Percentiles rank a stretch among this genome's conserved stretches.
Conservation (phyloP, 2,888 invertebrate genomes). For the Molorchus minor region DNA sequence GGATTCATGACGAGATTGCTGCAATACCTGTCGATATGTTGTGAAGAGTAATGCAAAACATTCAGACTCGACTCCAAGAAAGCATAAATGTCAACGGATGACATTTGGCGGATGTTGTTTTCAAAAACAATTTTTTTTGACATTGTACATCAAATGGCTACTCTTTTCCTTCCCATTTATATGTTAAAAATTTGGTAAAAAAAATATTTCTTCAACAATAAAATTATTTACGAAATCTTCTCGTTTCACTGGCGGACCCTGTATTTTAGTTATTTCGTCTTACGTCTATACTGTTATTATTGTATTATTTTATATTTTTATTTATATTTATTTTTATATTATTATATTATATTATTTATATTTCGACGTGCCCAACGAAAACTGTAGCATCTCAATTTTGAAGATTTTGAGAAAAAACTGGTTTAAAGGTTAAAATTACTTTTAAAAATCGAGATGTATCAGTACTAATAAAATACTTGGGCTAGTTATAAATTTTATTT, state of each 20-base stretch:
- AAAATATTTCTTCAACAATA: constrained; percentile 15
- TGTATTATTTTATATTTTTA: too few species aligned
- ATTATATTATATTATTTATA: too few species aligned
- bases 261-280: too few species aligned
- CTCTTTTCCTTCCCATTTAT: constrained; percentile 5
- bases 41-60: constrained; percentile 27
- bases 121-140: constrained; percentile 13
- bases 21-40: constrained; percentile 30
- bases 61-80: constrained; percentile 31
- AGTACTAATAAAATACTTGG: too few species aligned
- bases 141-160: constrained; percentile 16
- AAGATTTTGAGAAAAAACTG: background rate
- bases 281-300: too few species aligned
- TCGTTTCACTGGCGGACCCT: background rate
- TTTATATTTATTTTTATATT: too few species aligned
- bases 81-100: constrained; percentile 23
- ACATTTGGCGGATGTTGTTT: constrained; percentile 13
- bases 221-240: background rate
- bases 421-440: background rate
- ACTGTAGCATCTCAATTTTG: background rate
- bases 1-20: constrained; percentile 21
- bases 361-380: background rate
- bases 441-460: background rate
- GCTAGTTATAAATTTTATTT: too few species aligned
- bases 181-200: background rate